Evolutionary conservation across 2,888 invertebrate species (phyloP), one percentile per base, ranked within the genome.

Genomic region (Lydus trimaculatus): DNA sequence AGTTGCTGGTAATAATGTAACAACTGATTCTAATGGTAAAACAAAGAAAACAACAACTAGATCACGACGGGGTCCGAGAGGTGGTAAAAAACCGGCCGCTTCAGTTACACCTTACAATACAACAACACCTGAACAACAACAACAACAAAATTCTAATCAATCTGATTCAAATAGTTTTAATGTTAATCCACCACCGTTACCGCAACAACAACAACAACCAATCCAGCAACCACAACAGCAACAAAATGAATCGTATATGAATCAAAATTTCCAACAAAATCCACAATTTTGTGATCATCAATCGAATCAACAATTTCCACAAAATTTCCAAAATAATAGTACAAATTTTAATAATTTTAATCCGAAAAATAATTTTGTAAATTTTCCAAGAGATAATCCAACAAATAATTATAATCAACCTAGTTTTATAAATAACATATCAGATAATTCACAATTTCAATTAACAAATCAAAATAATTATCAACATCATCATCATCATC

Each of bases 1-100:
- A 83, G 88, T 89, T 0, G 90, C 92, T 15, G 91, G 90, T 4
- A 89, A n/a, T n/a, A n/a, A n/a, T n/a, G n/a, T 88, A 15, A 78
- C 84, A 0, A 82, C 82, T 4, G 81, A 83, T 25, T 72, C 79
- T 0, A 85, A 84, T 13, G 70, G 75, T 15, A 79, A 77, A 70
- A 64, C 75, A 11, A 76, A 75, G 71, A 82, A 83, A 31, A 77
- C 83, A 0, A 85, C 85, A 66, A 81, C 84, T 0, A 83, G 85
- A 25, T 83, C 84, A 15, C 77, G 84, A 17, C 86, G 85, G 67
- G 85, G 86, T 0, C 84, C 86, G 25, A 87, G 85, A 71, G 79
- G 76, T 36, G 82, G 81, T 8, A 76, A 69, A 43, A 89, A 89
- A 79, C 88, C 89, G 0, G 88, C 88, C 0, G 88, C 88, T 17